A percentile compares a stretch with the other conserved stretches of the same genome.
Conservation (phyloP, 2,888 invertebrate species). For the Patella ulyssiponensis region DNA sequence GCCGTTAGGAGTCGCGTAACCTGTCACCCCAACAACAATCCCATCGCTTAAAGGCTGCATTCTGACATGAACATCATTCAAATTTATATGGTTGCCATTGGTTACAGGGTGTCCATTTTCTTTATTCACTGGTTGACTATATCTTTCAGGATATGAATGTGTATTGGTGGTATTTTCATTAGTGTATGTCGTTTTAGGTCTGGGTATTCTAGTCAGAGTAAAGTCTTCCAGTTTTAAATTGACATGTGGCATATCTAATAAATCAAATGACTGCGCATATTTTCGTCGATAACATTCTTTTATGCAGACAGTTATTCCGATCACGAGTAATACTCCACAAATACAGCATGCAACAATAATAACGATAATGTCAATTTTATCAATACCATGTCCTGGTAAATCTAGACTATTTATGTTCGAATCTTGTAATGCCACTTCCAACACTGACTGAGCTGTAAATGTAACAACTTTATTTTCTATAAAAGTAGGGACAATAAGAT, state of each 20-base stretch:
- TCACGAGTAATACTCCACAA: slow-evolving; percentile 46
- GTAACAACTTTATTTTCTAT: slow-evolving; percentile 34
- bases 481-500: slow-evolving; percentile 37
- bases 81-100: slow-evolving; percentile 17
- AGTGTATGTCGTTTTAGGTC: slow-evolving; percentile 48
- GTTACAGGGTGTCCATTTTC: slow-evolving; percentile 13
- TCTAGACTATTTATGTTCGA: slow-evolving; percentile 12
- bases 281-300: slow-evolving; percentile 52
- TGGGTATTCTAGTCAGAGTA: slow-evolving; percentile 55
- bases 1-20: slow-evolving; percentile 26
- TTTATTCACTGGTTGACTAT: slow-evolving; percentile 21
- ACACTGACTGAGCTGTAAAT: slow-evolving; percentile 27
- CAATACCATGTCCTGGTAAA: slow-evolving; percentile 32
- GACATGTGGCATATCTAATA: slow-evolving; percentile 51
- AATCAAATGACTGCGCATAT: slow-evolving; percentile 52
- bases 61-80: slow-evolving; percentile 45
- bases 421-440: slow-evolving; percentile 27
- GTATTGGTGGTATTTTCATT: slow-evolving; percentile 40
- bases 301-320: slow-evolving; percentile 46
- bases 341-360: slow-evolving; percentile 53
- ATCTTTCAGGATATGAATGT: slow-evolving; percentile 32
- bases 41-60: slow-evolving; percentile 47
- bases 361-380: slow-evolving; percentile 52
- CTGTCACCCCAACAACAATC: slow-evolving; percentile 50
- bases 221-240: slow-evolving; percentile 56